A percentile compares a stretch with the other conserved stretches of the same genome.
Conservation (phyloP, 2,113 vertebrate species). For the Anguilla rostrata region DNA sequence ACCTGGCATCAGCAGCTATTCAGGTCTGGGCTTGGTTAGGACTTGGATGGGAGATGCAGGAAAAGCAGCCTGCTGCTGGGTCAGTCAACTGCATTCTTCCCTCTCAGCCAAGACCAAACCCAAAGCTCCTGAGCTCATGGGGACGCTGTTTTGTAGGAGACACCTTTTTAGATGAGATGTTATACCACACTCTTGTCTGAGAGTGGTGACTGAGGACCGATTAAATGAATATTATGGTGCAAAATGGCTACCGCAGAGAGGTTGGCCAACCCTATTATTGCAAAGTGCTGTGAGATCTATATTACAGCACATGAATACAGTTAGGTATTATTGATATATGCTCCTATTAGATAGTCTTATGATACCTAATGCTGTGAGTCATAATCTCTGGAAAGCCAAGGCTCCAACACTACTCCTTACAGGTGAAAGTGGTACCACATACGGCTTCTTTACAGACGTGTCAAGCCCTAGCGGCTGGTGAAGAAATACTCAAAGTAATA, state of each 20-base stretch:
- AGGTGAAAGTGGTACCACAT: not conserved
- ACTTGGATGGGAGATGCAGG: not conserved
- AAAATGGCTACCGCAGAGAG: too few relatives aligned
- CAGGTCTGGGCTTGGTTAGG: conserved; percentile 3
- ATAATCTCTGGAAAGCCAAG: not conserved
- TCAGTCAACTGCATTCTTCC: not conserved
- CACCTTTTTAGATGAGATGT: not conserved
- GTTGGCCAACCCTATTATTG: too few relatives aligned
- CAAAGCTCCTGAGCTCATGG: not conserved
- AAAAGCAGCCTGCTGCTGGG: not conserved
- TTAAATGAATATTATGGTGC: not conserved
- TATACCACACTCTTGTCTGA: not conserved
- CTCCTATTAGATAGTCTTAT: not conserved
- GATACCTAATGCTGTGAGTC: not conserved
- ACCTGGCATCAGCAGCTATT: not conserved
- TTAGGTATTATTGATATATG: not conserved
- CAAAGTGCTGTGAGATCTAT: too few relatives aligned
- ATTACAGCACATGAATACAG: too few relatives aligned
- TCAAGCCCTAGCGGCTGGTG: not conserved
- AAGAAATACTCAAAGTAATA: not conserved
- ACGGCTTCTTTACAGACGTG: not conserved
- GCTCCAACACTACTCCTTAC: not conserved
- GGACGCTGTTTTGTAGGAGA: not conserved
- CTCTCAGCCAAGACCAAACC: not conserved
- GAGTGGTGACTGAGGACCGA: not conserved